Evolutionary conservation across 2,113 vertebrate species (phyloP).

Genomic region (Leuciscus idus): DNA sequence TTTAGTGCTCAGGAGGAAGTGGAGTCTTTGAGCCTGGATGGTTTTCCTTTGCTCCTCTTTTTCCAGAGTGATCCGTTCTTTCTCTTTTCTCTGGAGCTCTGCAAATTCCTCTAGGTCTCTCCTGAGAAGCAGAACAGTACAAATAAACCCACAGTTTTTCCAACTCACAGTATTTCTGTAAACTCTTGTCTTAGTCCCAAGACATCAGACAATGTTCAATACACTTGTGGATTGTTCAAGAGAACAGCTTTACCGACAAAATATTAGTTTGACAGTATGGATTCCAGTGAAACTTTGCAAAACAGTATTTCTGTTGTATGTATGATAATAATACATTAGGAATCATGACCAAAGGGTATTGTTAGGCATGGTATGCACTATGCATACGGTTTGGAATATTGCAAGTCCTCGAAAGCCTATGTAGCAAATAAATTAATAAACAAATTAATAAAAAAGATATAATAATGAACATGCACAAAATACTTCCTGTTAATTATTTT

Average conservation of each 20-base stretch:
- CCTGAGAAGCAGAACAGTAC: constrained; percentile 72
- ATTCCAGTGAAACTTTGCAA: not conserved
- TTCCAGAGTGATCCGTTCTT: constrained; percentile 73
- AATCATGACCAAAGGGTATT: not conserved
- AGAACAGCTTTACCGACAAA: not conserved
- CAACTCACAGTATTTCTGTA: constrained; percentile 12
- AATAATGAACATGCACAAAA: constrained; percentile 63
- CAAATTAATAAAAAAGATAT: no score
- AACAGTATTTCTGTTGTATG: not conserved
- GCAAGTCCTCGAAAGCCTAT: no score
- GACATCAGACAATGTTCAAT: constrained; percentile 19
- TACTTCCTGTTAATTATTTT: constrained; percentile 68
- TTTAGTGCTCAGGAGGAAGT: constrained; percentile 93
- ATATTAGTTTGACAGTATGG: not conserved
- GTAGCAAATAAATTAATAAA: no score
- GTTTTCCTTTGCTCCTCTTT: constrained; percentile 78
- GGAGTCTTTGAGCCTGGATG: constrained; percentile 83
- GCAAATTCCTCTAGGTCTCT: constrained; percentile 80
- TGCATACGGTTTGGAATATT: no score
- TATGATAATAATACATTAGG: not conserved
- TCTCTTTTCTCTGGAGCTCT: constrained; percentile 78
- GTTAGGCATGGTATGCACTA: no score
- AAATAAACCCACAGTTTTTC: constrained; percentile 20
- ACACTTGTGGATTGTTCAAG: constrained; percentile 24
- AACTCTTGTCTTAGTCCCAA: constrained; percentile 11